Base-by-base conservation (phyloP, 2,888 invertebrate species). In the Cerceris rybyensis region DNA sequence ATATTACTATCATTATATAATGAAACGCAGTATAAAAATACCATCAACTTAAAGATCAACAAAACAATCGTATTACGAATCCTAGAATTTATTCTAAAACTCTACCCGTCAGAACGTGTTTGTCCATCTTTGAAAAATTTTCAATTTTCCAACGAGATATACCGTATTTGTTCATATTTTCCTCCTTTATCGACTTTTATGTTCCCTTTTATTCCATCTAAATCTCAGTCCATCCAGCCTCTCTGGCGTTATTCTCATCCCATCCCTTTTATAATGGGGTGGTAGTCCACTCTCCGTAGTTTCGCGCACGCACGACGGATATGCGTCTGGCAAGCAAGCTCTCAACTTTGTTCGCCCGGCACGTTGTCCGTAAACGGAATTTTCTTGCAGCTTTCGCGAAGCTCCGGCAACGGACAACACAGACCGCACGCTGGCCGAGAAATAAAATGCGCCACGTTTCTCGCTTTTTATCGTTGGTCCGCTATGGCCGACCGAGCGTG, bases 291-390 rank as follows among this genome's bases (percentile, higher is more conserved):
- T 58, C 41, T 61, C 78, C 42, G 41, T 75, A 76, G 76, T 59
- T 78, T 78, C 76, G 70, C 80, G 74, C 84, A 83, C 86, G 85
- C 84, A 81, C 77, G 70, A 67, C 64, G 83, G 77, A 83, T 81
- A 80, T 71, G 82, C 84, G 84, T 65, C 70, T 60, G 50, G 67
- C 71, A 41, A 70, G 74, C 71, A 59, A 65, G 81, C 82, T 71
- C 66, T 64, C 82, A 68, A 85, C 82, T 85, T 85, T 76, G 85
- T 78, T 85, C 85, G 66, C 85, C 49, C 80, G 65, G 82, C 85
- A 85, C 85, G 85, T 85, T 76, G 85, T 77, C 85, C 83, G 83
- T 85, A 85, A 85, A 85, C 85, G 85, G 85, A 85, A 85, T 85
- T 85, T 85, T 85, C 85, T 80, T 76, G 76, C 73, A 80, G 83